Evolutionary conservation across 2,113 vertebrate genomes (phyloP).

Genomic region (Pelobates fuscus): DNA sequence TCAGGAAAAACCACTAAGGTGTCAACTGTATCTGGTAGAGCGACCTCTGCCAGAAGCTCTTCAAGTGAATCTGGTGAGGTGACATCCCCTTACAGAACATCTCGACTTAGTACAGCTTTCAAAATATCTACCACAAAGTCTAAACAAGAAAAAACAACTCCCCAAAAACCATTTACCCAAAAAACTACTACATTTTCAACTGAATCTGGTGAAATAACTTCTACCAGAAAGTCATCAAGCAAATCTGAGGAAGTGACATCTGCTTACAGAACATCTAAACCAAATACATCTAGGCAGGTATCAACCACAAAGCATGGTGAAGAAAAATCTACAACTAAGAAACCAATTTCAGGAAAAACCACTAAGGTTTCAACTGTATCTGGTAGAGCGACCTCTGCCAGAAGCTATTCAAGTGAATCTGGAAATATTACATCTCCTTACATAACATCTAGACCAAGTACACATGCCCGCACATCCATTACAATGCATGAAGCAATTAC

Average conservation of each 20-base stretch:
- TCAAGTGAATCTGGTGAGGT: too few species aligned
- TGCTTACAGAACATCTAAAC: background rate
- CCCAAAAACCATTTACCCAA: too few species aligned
- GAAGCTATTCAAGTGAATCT: background rate
- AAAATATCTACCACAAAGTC: conserved; percentile 3
- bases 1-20: too few species aligned
- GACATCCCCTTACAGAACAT: too few species aligned
- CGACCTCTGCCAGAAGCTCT: too few species aligned
- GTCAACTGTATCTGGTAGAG: too few species aligned
- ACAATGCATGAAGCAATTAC: background rate
- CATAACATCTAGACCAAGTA: too few species aligned
- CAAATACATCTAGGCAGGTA: background rate
- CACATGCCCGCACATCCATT: too few species aligned
- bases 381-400: background rate
- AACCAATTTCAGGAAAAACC: conserved; percentile 1
- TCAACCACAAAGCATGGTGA: background rate
- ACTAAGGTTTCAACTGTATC: conserved; percentile 20
- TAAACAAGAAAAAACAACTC: background rate
- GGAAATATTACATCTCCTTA: too few species aligned
- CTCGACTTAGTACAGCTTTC: too few species aligned
- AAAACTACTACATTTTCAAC: background rate
- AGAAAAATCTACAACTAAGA: background rate
- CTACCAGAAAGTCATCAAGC: background rate
- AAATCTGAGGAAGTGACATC: background rate
- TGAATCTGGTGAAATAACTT: background rate